Percentiles rank a stretch among this genome's conserved stretches.
Conservation (phyloP, 1,140 invertebrate genomes). For the Telenomus remus region DNA sequence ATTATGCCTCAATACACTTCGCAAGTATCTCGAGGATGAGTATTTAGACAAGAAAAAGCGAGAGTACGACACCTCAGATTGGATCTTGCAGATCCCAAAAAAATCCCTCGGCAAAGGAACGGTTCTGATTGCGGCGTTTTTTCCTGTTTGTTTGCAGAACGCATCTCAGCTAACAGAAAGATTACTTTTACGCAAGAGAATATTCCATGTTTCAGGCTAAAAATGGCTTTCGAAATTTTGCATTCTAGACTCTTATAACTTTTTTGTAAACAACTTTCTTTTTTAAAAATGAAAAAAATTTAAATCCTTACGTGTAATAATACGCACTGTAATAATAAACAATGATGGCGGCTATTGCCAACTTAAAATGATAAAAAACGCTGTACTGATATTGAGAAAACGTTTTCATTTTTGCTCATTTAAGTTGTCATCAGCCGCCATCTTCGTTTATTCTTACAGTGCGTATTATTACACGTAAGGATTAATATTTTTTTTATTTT, state of each 20-base stretch:
- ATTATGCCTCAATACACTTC: conserved; percentile 81
- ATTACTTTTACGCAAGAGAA: conserved; percentile 89
- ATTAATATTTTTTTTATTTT: too few species aligned
- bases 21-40: conserved; percentile 89
- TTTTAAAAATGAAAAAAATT: too few species aligned
- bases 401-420: too few species aligned
- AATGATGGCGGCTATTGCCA: too few species aligned
- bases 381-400: too few species aligned
- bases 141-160: conserved; percentile 96
- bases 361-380: too few species aligned
- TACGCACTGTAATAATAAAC: too few species aligned
- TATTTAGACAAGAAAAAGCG: conserved; percentile 90
- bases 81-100: conserved; percentile 81
- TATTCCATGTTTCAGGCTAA: conserved; percentile 94
- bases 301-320: too few species aligned
- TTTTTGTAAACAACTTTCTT: too few species aligned
- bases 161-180: conserved; percentile 84
- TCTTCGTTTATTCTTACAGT: too few species aligned
- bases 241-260: conserved; percentile 77
- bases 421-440: too few species aligned
- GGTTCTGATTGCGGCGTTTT: conserved; percentile 99
- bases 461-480: too few species aligned
- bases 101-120: conserved; percentile 97
- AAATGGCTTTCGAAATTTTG: conserved; percentile 95
- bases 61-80: conserved; percentile 82